Conservation (phyloP, 1,140 invertebrate species). For the Scaptodrosophila lebanonensis region DNA sequence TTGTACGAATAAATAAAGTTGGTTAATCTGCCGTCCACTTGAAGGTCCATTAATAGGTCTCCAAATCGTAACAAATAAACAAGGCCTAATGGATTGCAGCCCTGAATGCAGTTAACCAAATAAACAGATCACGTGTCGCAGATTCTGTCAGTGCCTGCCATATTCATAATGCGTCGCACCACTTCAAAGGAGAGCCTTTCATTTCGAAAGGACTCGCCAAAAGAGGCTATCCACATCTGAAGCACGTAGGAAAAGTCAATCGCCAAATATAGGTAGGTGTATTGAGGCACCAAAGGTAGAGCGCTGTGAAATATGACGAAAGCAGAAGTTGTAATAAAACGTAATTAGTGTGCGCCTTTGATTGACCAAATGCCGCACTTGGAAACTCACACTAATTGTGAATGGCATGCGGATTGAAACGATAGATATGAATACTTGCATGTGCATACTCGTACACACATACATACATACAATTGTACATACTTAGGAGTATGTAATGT, state of each 20-base stretch:
- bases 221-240: constrained; percentile 60
- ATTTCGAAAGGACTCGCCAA: constrained; percentile 66
- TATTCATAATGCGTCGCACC: constrained; percentile 52
- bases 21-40: no score
- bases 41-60: no score
- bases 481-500: no score
- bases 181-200: constrained; percentile 67
- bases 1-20: no score
- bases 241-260: constrained; percentile 60
- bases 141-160: constrained; percentile 30
- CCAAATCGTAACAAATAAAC: no score
- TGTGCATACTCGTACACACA: constrained; percentile 1
- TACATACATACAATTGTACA: no score
- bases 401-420: no score
- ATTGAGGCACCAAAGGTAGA: no score
- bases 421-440: constrained; percentile 12
- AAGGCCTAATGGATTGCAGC: no score
- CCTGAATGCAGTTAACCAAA: no score
- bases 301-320: constrained; percentile 70
- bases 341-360: constrained; percentile 53
- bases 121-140: no score
- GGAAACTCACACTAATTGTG: constrained; percentile 34
- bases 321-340: constrained; percentile 24
- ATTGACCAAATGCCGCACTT: constrained; percentile 41
- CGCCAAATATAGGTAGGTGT: constrained; percentile 58